These are phyloP conservation scores for Eclectus roratus DNA, from an alignment of 2,113 vertebrate species.

Conservation along the genomic window DNA sequence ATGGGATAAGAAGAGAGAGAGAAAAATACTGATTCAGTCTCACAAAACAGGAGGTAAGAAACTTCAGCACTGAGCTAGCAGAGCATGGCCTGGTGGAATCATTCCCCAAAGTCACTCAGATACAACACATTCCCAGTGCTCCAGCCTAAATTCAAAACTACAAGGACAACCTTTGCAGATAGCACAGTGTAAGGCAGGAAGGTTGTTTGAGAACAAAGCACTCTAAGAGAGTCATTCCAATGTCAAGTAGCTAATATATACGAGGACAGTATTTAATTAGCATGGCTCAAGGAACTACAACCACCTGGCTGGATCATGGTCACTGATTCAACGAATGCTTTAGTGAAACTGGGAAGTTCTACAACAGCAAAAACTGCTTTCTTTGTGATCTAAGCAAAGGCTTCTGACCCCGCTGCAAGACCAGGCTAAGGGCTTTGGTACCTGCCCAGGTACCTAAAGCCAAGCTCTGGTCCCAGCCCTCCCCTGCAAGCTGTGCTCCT, in stretches of 20 bases:
- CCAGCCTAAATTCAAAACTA: not conserved
- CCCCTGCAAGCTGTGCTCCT: not conserved
- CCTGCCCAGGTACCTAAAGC: not conserved
- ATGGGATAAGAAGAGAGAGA: not conserved
- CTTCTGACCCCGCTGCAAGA: not conserved
- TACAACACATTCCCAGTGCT: not conserved
- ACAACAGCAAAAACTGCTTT: not conserved
- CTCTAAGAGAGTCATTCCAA: not conserved
- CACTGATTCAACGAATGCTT: not conserved
- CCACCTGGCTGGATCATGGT: not conserved
- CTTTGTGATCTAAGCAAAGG: not conserved
- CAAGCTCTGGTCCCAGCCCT: not conserved
- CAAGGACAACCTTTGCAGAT: not conserved
- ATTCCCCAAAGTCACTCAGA: not conserved
- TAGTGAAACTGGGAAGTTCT: not conserved
- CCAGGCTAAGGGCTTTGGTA: not conserved
- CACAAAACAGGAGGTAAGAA: not conserved
- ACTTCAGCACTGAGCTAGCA: not conserved
- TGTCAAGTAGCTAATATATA: not conserved
- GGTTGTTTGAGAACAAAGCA: not conserved
- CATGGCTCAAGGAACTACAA: accelerated
- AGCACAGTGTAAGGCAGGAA: accelerated
- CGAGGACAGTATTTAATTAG: not conserved
- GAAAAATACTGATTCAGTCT: not conserved
- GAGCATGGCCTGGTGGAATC: not conserved